Conservation (phyloP, 1,140 invertebrate species). For the Hesperophylax magnus region DNA sequence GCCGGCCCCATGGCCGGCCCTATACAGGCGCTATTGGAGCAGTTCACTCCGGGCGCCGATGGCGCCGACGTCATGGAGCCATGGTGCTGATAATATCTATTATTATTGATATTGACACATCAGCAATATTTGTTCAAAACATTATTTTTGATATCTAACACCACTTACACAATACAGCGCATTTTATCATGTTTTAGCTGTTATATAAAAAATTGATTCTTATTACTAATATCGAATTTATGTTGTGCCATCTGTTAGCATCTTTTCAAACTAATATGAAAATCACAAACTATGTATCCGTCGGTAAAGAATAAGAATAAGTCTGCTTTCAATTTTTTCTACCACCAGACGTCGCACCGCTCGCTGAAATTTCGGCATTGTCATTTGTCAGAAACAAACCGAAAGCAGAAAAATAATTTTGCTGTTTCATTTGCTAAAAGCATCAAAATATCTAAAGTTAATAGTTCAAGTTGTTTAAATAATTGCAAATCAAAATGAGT, state of each 20-base stretch:
- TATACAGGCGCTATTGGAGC: too few relatives aligned
- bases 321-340: not conserved
- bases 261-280: slow-evolving; percentile 1
- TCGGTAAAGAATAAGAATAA: not conserved
- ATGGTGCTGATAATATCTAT: too few relatives aligned
- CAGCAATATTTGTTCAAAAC: too few relatives aligned
- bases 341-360: not conserved
- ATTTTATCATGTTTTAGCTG: too few relatives aligned
- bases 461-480: not conserved
- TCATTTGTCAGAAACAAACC: slow-evolving; percentile 43
- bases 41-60: too few relatives aligned
- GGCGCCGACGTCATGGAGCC: too few relatives aligned
- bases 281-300: not conserved
- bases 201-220: too few relatives aligned
- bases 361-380: slow-evolving; percentile 31
- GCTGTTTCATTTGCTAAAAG: slow-evolving; percentile 37
- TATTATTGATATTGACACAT: too few relatives aligned
- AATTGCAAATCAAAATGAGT: slow-evolving; percentile 79
- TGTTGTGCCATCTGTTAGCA: not conserved
- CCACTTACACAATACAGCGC: too few relatives aligned
- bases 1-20: too few relatives aligned
- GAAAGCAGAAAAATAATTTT: slow-evolving; percentile 11
- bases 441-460: not conserved
- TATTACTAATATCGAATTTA: too few relatives aligned
- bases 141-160: too few relatives aligned